Percentiles rank a stretch among this genome's conserved stretches.
Evolutionary conservation across 2,888 invertebrate species (phyloP).

Genomic region (Notodonta dromedarius): DNA sequence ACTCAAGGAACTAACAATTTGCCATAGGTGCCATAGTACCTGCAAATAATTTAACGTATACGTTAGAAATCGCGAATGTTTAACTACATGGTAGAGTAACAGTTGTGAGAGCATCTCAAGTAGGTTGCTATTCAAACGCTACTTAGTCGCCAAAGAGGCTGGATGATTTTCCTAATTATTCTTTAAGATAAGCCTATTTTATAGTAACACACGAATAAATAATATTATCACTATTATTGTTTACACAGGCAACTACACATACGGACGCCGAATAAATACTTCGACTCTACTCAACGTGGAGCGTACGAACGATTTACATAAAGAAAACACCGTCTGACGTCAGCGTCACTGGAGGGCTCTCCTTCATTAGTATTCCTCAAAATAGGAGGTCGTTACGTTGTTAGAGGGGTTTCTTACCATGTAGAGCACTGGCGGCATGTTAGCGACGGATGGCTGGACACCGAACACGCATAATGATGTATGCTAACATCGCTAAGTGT

Average conservation of each 20-base stretch:
- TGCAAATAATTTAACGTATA: too few relatives aligned
- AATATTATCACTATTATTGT: background rate
- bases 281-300: constrained; percentile 15
- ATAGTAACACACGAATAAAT: too few relatives aligned
- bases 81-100: too few relatives aligned
- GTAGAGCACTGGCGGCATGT: constrained; percentile 45
- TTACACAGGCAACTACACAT: background rate
- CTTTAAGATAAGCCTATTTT: too few relatives aligned
- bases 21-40: too few relatives aligned
- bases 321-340: constrained; percentile 52
- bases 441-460: constrained; percentile 60
- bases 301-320: constrained; percentile 53
- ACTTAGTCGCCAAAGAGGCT: too few relatives aligned
- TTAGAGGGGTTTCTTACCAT: constrained; percentile 52
- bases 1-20: too few relatives aligned
- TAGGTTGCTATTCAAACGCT: too few relatives aligned
- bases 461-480: constrained; percentile 71
- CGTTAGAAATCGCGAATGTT: too few relatives aligned
- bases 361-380: constrained; percentile 59
- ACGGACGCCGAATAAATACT: constrained; percentile 10
- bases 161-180: too few relatives aligned
- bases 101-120: too few relatives aligned
- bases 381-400: constrained; percentile 42
- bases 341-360: constrained; percentile 33
- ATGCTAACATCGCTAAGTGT: constrained; percentile 69